These are phyloP conservation scores for Cantharis flavilabris DNA, from an alignment of 2,888 invertebrate species.

Conservation along the genomic window DNA sequence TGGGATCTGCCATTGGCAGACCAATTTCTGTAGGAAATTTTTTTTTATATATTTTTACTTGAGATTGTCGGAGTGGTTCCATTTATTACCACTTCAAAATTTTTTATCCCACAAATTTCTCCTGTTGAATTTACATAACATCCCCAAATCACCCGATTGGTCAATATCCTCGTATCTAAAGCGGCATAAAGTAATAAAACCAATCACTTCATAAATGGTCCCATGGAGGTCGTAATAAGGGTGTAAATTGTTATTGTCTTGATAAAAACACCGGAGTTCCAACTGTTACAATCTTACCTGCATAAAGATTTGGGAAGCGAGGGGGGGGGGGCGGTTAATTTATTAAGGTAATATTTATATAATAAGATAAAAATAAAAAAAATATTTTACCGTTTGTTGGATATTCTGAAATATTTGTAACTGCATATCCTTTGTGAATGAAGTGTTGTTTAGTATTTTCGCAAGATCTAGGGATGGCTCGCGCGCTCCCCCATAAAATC, in stretches of 20 bases:
- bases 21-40: neutral
- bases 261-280: neutral
- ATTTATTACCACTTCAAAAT: neutral
- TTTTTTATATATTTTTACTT: neutral
- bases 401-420: constrained; percentile 14
- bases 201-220: neutral
- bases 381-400: constrained; percentile 21
- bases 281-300: neutral
- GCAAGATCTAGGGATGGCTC: constrained; percentile 17
- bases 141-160: neutral
- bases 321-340: neutral
- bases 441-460: constrained; percentile 16
- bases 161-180: neutral
- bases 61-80: neutral
- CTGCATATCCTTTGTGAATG: constrained; percentile 13
- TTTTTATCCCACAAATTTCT: neutral
- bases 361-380: neutral
- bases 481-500: constrained; percentile 17
- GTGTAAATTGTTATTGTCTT: neutral
- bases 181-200: neutral
- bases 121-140: neutral
- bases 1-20: neutral
- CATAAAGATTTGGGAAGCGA: too few species aligned
- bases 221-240: neutral
- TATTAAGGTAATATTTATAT: neutral